Conservation (phyloP, 2,888 invertebrate species). For the Hirtodrosophila trivittata region DNA sequence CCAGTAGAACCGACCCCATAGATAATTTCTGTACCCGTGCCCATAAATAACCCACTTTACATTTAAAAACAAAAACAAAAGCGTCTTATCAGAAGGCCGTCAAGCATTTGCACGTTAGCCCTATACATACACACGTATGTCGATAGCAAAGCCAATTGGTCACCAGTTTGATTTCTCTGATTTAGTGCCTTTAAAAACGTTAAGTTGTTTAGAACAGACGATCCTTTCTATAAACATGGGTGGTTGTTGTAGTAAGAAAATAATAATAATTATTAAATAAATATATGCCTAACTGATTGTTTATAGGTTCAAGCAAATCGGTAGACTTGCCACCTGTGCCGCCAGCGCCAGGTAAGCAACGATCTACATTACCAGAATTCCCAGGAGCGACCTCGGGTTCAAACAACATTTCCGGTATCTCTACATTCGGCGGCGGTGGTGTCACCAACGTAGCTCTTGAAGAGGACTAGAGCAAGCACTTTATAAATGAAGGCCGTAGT, state of each 20-base stretch:
- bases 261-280: constrained; percentile 14
- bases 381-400: constrained; percentile 31
- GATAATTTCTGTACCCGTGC: constrained; percentile 43
- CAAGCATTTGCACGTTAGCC: constrained; percentile 57
- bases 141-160: constrained; percentile 62
- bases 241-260: constrained; percentile 68
- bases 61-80: constrained; percentile 67
- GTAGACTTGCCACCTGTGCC: constrained; percentile 72
- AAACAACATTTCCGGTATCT: constrained; percentile 32
- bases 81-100: constrained; percentile 64
- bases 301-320: constrained; percentile 70
- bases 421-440: constrained; percentile 37
- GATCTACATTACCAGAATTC: constrained; percentile 59
- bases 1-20: constrained; percentile 15
- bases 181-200: constrained; percentile 65
- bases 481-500: not conserved
- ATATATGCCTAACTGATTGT: constrained; percentile 1
- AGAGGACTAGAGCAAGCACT: constrained; percentile 42
- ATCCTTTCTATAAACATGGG: constrained; percentile 55
- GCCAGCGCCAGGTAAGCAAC: constrained; percentile 57
- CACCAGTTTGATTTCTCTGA: constrained; percentile 68
- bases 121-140: constrained; percentile 22
- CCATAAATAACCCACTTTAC: constrained; percentile 71
- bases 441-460: constrained; percentile 58
- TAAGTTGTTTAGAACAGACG: constrained; percentile 30